phyloP scores from a whole-genome alignment of 2,797 vertebrate species.

The Vipera ursinii region DNA sequence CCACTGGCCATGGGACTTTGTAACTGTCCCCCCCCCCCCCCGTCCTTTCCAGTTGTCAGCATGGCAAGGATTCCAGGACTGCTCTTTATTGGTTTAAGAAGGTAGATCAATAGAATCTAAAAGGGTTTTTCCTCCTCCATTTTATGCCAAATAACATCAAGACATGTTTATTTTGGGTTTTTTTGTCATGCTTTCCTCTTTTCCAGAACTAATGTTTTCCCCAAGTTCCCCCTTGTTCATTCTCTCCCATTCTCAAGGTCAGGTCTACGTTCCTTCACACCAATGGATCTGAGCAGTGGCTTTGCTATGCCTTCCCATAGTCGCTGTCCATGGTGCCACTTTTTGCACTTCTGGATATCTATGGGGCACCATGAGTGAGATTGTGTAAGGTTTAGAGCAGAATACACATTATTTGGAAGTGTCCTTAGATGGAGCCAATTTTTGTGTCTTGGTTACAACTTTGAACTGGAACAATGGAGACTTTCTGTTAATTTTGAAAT shows the following conservation, averaged over 20 bases:
- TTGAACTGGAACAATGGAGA: neutral
- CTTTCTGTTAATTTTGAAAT: neutral
- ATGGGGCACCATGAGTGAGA: neutral
- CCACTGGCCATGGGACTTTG: neutral
- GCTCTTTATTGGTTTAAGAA: neutral
- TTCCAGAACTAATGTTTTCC: neutral
- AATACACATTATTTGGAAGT: neutral
- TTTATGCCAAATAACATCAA: neutral
- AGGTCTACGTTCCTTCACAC: neutral
- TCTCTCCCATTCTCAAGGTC: neutral
- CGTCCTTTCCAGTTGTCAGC: neutral
- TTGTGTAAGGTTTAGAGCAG: neutral
- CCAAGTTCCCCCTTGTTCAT: neutral
- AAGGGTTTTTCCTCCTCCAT: neutral
- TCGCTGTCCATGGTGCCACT: neutral
- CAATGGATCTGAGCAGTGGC: neutral
- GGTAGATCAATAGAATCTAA: neutral
- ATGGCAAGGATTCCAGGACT: neutral
- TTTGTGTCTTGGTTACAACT: neutral
- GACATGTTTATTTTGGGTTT: neutral
- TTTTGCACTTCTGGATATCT: neutral
- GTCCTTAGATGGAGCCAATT: neutral
- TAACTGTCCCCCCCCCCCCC: neutral
- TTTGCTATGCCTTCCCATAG: neutral
- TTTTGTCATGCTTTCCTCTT: neutral